A percentile compares a stretch with the other conserved stretches of the same genome.
phyloP scores from a whole-genome alignment of 2,797 vertebrate species.

The Malacoraja senta region DNA sequence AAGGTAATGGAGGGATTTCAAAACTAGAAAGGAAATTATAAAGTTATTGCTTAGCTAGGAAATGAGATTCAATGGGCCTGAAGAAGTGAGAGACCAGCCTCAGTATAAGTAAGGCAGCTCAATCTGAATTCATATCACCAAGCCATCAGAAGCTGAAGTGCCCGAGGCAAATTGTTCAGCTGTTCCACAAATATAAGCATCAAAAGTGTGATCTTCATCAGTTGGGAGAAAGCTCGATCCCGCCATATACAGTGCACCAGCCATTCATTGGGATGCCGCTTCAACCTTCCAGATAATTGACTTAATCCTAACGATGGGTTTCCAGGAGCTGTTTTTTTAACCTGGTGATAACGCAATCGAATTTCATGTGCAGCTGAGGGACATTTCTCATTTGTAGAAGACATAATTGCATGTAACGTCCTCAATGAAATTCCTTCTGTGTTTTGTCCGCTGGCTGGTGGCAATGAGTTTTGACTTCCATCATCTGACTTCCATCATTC shows the following conservation, averaged over 20 bases:
- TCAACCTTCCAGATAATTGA: conserved; percentile 43
- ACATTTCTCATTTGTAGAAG: conserved; percentile 29
- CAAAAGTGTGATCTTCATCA: neutral
- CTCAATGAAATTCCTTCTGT: conserved; percentile 42
- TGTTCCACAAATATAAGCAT: neutral
- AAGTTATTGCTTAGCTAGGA: too few relatives aligned
- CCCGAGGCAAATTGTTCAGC: neutral
- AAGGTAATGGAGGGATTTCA: too few relatives aligned
- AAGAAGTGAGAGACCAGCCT: neutral
- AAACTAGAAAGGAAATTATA: too few relatives aligned
- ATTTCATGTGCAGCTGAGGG: conserved; percentile 37
- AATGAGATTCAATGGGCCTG: too few relatives aligned
- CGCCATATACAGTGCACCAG: neutral
- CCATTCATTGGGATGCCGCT: neutral
- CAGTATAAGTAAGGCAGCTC: neutral
- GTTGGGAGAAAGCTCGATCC: neutral
- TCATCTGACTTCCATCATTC: conserved; percentile 37
- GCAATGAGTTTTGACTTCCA: conserved; percentile 25
- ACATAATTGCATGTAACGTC: neutral
- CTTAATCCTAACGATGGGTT: conserved; percentile 40
- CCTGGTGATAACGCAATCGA: conserved; percentile 35
- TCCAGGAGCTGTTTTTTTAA: conserved; percentile 43
- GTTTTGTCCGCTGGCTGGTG: conserved; percentile 39
- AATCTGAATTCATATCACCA: neutral
- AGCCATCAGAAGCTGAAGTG: neutral